A percentile compares a stretch with the other conserved stretches of the same genome.
Evolutionary conservation across 1,140 invertebrate species (phyloP).

Genomic region (Homarus americanus): DNA sequence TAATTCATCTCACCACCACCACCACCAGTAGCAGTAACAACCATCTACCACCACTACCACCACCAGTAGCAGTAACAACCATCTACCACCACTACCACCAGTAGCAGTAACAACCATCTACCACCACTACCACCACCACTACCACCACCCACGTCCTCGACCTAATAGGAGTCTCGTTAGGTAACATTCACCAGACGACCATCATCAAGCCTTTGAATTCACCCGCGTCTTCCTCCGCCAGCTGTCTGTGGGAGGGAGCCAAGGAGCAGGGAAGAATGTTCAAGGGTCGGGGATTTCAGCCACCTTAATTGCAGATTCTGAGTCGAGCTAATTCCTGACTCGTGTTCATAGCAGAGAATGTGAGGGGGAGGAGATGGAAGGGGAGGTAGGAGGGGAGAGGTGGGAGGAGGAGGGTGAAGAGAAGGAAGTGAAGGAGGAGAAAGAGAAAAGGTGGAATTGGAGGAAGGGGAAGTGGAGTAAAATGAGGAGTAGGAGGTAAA

Average conservation of each 20-base stretch:
- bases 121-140: not conserved
- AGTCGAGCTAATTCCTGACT: conserved; percentile 13
- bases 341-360: not conserved
- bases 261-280: not conserved
- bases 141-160: not conserved
- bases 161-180: not conserved
- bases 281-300: not conserved
- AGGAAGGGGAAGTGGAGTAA: too few species aligned
- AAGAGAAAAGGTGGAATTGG: too few species aligned
- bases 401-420: too few species aligned
- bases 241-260: not conserved
- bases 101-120: too few species aligned
- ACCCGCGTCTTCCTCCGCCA: not conserved
- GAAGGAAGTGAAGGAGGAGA: too few species aligned
- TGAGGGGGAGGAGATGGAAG: too few species aligned
- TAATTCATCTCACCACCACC: too few species aligned
- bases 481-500: too few species aligned
- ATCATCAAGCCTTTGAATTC: conserved; percentile 2
- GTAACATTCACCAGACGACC: not conserved
- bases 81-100: not conserved
- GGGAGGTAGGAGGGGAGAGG: too few species aligned
- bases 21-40: too few species aligned
- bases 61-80: not conserved
- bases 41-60: not conserved
- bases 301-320: not conserved